Percentiles rank a stretch among this genome's conserved stretches.
Evolutionary conservation across 2,113 vertebrate species (phyloP).

Genomic region (Vicugna pacos): DNA sequence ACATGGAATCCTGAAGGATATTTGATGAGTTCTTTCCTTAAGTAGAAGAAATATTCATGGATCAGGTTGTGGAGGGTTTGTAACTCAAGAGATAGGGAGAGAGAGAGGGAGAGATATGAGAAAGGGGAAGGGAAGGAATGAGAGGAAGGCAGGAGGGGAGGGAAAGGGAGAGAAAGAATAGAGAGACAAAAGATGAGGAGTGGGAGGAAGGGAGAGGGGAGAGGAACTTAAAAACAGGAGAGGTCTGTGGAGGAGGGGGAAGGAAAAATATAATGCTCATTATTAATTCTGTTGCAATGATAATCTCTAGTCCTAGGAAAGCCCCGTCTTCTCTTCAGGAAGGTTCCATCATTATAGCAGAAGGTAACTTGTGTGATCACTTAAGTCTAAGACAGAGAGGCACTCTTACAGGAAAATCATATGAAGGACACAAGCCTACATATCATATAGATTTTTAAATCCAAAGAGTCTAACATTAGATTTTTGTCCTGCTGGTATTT

Average conservation of each 20-base stretch:
- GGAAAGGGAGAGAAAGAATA: not conserved
- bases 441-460: not conserved
- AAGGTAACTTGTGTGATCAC: not conserved
- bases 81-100: not conserved
- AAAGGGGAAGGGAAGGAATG: not conserved
- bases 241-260: not conserved
- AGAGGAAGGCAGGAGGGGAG: not conserved
- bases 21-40: not conserved
- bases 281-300: not conserved
- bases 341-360: not conserved
- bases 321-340: not conserved
- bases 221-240: not conserved
- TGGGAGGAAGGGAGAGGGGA: accelerated
- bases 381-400: not conserved
- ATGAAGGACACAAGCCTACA: not conserved
- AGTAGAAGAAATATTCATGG: not conserved
- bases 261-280: not conserved
- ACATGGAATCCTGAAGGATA: not conserved
- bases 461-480: not conserved
- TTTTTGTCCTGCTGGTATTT: not conserved
- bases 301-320: not conserved
- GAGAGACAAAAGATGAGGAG: not conserved
- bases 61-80: not conserved
- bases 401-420: not conserved
- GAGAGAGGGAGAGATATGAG: not conserved